phyloP scores from a whole-genome alignment of 2,888 invertebrate genomes.

The Cheilosia impressa region DNA sequence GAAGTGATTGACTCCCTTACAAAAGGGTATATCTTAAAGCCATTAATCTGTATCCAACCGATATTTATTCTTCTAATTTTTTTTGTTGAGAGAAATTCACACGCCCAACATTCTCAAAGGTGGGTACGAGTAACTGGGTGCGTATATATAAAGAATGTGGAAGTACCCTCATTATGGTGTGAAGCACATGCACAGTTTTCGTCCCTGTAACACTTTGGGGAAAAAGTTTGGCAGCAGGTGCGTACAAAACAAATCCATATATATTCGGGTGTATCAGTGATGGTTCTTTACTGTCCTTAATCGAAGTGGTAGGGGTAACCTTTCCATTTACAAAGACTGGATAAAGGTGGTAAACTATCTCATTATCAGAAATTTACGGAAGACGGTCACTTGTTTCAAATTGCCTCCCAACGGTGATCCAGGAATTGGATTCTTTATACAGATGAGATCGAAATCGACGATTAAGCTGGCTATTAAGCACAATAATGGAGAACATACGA shows the following conservation, averaged over 20 bases:
- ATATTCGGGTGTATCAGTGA: not conserved
- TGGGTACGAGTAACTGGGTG: not conserved
- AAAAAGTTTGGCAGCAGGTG: constrained; percentile 12
- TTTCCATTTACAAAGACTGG: not conserved
- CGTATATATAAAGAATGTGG: not conserved
- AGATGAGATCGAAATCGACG: constrained; percentile 3
- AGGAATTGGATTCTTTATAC: not conserved
- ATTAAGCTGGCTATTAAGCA: not conserved
- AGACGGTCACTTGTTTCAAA: not conserved
- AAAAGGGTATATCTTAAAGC: constrained; percentile 46
- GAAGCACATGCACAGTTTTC: not conserved
- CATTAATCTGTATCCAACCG: constrained; percentile 52
- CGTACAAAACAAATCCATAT: not conserved
- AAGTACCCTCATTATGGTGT: constrained; percentile 26
- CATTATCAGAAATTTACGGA: not conserved
- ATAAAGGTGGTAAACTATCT: not conserved
- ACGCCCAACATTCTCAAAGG: constrained; percentile 8
- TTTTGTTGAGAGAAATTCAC: constrained; percentile 28
- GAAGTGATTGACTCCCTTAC: constrained; percentile 37
- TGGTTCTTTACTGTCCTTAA: not conserved
- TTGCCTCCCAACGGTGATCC: not conserved
- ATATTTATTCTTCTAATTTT: constrained; percentile 55
- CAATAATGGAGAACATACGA: not conserved
- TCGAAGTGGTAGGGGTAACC: constrained; percentile 16
- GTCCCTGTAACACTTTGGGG: constrained; percentile 24